phyloP scores from a whole-genome alignment of 1,140 invertebrate species.

The Rhyacophila brunnea region DNA sequence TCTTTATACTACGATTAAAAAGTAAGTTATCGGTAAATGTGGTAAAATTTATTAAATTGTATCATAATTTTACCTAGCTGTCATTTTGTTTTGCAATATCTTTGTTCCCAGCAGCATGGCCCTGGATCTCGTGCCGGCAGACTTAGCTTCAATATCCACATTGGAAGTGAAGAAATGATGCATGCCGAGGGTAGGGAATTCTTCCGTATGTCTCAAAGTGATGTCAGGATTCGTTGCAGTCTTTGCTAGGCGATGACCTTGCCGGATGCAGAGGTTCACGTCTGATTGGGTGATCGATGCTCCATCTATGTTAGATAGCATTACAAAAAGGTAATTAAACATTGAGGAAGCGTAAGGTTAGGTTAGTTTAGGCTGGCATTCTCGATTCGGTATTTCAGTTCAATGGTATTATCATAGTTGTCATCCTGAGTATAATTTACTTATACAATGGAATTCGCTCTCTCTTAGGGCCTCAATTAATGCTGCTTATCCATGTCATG shows the following conservation, averaged over 20 bases:
- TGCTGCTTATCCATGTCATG: too few relatives aligned
- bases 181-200: constrained; percentile 18
- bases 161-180: constrained; percentile 17
- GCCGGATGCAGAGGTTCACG: constrained; percentile 13
- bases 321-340: too few relatives aligned
- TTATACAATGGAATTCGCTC: too few relatives aligned
- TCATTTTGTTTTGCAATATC: constrained; percentile 31
- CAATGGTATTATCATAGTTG: too few relatives aligned
- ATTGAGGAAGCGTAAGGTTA: neutral
- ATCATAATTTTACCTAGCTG: constrained; percentile 15
- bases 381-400: too few relatives aligned
- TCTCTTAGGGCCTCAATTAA: too few relatives aligned
- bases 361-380: neutral
- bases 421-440: too few relatives aligned
- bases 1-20: too few relatives aligned
- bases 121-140: constrained; percentile 9
- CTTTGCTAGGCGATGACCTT: constrained; percentile 17
- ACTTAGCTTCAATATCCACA: neutral
- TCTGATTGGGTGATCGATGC: constrained; percentile 15
- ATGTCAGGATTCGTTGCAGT: neutral
- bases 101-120: constrained; percentile 20
- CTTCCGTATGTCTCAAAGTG: constrained; percentile 10
- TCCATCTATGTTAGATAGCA: too few relatives aligned
- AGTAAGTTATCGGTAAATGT: too few relatives aligned
- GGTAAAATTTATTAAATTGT: neutral